These are phyloP conservation scores for Cololabis saira DNA, from an alignment of 2,113 vertebrate species.

Conservation along the genomic window DNA sequence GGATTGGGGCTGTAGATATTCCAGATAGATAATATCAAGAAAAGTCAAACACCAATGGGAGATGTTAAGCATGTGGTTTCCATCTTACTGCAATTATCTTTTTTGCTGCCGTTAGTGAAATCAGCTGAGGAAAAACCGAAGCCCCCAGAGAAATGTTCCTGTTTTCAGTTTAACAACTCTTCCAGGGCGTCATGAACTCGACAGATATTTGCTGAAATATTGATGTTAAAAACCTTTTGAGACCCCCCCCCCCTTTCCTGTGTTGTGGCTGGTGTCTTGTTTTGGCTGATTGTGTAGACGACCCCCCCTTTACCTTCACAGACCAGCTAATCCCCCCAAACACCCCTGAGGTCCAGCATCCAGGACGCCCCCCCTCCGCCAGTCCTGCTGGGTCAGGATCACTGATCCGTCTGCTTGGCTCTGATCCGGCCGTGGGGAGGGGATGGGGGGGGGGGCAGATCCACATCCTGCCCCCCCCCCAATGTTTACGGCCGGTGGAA, in stretches of 20 bases:
- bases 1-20: no score
- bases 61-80: no score
- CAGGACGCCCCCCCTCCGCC: constrained; percentile 25
- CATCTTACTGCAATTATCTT: no score
- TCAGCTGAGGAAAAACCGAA: no score
- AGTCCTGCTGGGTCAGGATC: constrained; percentile 35
- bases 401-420: constrained; percentile 70
- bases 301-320: constrained; percentile 20
- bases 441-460: neutral
- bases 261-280: constrained; percentile 24
- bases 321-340: constrained; percentile 50
- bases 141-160: neutral
- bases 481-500: constrained; percentile 12
- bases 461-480: constrained; percentile 2
- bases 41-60: no score
- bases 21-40: no score
- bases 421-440: constrained; percentile 33
- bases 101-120: no score
- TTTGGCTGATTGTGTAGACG: constrained; percentile 15
- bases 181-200: no score
- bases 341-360: constrained; percentile 42
- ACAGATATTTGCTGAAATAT: no score
- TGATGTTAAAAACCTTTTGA: no score
- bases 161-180: neutral
- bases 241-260: neutral